Evolutionary conservation across 2,797 vertebrate species (phyloP), one percentile per base, ranked within the genome.

Genomic region (Heliangelus exortis): DNA sequence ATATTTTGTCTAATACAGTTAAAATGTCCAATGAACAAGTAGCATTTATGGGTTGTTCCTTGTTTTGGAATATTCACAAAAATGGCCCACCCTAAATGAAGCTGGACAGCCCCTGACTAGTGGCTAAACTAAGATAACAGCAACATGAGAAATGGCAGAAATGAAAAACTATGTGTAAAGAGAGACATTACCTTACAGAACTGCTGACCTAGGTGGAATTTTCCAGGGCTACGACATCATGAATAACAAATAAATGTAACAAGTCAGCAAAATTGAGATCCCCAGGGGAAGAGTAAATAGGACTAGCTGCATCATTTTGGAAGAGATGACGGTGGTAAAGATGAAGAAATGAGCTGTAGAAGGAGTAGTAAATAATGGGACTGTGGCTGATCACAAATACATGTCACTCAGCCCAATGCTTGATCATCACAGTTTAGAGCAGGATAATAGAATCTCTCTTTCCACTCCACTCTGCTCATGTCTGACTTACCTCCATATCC

Each of bases 201-300:
- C 77, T 96, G 88, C 92, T 96, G 84, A 94, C 10, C n/a, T 76
- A 48, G 25, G 39, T 41, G 31, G 48, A 94, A 93, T 84, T 95
- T 90, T 84, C 15, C 55, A 54, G 39, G 59, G 15, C 48, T 82
- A 51, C 13, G 2, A 14, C 55, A 55, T 73, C 4, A 55, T 89
- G 78, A 96, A 93, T 93, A 93, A 90, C 23, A 90, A 90, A 39
- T 71, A 81, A 55, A 34, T 62, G 15, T 73, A 90, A 88, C 82
- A 92, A 84, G 26, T 89, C 84, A 87, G 67, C 55, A 82, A 90
- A 87, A 87, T 17, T 69, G n/a, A 84, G 25, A n/a, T 62, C 55
- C 51, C 39, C 59, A 18, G 20, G 39, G 59, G 90, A 82, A 79
- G 33, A 77, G 7, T 22, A 92, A 95, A 87, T 80, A 67, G 31